phyloP scores from a whole-genome alignment of 92 coral and sea anemone species.

The Parazoanthus darwini region DNA sequence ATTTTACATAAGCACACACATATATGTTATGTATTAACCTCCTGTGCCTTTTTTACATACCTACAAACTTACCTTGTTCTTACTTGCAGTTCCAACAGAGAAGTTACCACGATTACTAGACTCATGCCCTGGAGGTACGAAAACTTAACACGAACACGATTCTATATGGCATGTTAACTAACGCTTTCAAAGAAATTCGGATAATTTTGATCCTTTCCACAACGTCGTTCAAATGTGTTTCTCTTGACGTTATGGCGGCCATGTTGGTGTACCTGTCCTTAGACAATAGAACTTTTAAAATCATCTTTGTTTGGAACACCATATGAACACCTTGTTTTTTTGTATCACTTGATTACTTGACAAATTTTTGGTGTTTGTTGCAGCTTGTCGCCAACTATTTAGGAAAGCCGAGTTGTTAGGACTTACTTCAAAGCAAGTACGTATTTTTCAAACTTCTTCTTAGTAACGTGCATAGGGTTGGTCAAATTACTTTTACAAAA shows the following conservation, averaged over 20 bases:
- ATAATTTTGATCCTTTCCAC: no score
- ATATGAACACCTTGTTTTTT: no score
- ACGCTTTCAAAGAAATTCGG: no score
- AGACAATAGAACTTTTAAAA: not conserved
- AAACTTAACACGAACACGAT: not conserved
- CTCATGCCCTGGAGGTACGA: conserved; percentile 90
- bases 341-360: not conserved
- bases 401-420: conserved; percentile 95
- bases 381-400: conserved; percentile 93
- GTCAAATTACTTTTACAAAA: not conserved
- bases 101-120: conserved; percentile 81
- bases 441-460: conserved; percentile 4
- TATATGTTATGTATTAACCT: not conserved
- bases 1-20: not conserved
- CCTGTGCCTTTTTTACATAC: not conserved
- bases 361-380: conserved; percentile 2
- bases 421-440: conserved; percentile 81
- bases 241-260: not conserved
- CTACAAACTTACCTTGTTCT: not conserved
- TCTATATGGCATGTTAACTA: no score
- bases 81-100: conserved; percentile 82
- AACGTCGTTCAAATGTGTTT: no score
- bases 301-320: no score
- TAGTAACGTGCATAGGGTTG: not conserved
- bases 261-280: not conserved